Evolutionary conservation across 2,113 vertebrate genomes (phyloP).

Genomic region (Myotis lucifugus): DNA sequence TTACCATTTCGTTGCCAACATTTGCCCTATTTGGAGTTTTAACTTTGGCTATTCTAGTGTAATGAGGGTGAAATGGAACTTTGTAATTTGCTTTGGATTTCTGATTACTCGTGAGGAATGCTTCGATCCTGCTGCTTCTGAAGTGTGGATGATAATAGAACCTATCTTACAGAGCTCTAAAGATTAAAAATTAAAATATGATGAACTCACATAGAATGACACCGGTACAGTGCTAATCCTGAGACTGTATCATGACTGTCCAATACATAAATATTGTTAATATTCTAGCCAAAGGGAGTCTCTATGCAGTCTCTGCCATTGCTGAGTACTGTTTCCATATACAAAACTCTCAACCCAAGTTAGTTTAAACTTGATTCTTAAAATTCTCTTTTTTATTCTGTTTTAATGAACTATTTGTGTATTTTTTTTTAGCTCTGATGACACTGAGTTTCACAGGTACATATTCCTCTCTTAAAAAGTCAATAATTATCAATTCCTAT

Average conservation of each 20-base stretch:
- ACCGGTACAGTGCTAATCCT: not conserved
- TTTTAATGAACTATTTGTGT: not conserved
- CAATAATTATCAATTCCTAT: not conserved
- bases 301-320: not conserved
- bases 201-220: not conserved
- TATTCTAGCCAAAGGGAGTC: not conserved
- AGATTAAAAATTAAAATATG: not conserved
- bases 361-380: not conserved
- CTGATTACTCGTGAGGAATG: not conserved
- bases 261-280: not conserved
- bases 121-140: not conserved
- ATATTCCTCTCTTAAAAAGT: constrained; percentile 37
- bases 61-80: not conserved
- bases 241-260: not conserved
- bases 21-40: not conserved
- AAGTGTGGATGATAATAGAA: not conserved
- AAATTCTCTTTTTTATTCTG: not conserved
- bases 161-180: not conserved
- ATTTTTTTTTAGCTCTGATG: not conserved
- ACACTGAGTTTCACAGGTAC: not conserved
- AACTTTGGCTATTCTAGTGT: not conserved
- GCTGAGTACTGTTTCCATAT: not conserved
- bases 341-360: not conserved
- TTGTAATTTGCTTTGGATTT: not conserved
- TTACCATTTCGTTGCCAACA: not conserved